phyloP scores from a whole-genome alignment of 2,113 vertebrate species.

The Callaeas wilsoni region DNA sequence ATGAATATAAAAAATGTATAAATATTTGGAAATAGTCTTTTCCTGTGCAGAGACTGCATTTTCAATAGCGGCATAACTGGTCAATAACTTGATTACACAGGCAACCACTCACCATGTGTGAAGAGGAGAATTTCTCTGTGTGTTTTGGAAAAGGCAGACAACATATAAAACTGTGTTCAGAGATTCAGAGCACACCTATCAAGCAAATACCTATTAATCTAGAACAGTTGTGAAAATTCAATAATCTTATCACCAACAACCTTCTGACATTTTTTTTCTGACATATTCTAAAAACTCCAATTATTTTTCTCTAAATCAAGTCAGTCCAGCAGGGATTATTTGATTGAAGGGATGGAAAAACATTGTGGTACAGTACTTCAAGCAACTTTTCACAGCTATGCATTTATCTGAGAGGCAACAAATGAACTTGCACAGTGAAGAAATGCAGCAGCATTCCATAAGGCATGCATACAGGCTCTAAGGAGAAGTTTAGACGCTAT shows the following conservation, averaged over 20 bases:
- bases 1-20: background rate
- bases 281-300: background rate
- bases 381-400: background rate
- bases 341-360: background rate
- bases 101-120: rapidly evolving
- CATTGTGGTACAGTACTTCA: background rate
- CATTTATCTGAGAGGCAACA: background rate
- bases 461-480: background rate
- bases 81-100: background rate
- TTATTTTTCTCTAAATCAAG: background rate
- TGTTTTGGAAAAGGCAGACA: background rate
- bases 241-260: background rate
- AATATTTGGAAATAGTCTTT: background rate
- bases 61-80: background rate
- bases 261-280: background rate
- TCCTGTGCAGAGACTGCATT: background rate
- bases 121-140: background rate
- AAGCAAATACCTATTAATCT: background rate
- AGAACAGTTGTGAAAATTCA: background rate
- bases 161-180: background rate
- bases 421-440: background rate
- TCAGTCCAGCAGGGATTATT: background rate
- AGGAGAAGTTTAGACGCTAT: background rate
- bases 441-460: background rate
- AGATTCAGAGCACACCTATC: background rate